phyloP scores from a whole-genome alignment of 2,888 invertebrate species.

The Andrena marginata region DNA sequence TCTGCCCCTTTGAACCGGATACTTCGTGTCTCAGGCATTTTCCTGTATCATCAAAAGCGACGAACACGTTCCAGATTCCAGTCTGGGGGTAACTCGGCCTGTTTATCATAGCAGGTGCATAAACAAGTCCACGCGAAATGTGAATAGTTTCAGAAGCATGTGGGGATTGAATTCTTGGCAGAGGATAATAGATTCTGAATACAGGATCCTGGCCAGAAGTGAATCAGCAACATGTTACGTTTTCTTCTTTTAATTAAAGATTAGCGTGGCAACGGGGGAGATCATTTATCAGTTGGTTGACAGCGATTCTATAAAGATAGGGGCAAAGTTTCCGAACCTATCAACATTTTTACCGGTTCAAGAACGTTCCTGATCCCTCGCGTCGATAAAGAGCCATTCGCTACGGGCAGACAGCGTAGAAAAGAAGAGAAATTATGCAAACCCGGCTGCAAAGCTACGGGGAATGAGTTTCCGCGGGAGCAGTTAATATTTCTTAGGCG shows the following conservation, averaged over 20 bases:
- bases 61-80: not conserved
- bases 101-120: not conserved
- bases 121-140: not conserved
- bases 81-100: not conserved
- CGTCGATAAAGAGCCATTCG: conserved; percentile 11
- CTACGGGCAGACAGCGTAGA: not conserved
- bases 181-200: not conserved
- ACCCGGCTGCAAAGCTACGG: not conserved
- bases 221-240: conserved; percentile 18
- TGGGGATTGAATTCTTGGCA: conserved; percentile 12
- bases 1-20: too few relatives aligned
- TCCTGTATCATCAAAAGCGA: not conserved
- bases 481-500: conserved; percentile 17
- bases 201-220: conserved; percentile 4
- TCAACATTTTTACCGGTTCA: conserved; percentile 23
- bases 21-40: too few relatives aligned
- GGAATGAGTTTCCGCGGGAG: not conserved
- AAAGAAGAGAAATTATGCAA: not conserved
- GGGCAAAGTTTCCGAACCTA: not conserved
- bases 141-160: not conserved
- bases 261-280: not conserved
- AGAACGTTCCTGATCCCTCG: not conserved
- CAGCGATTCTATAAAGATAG: conserved; percentile 23
- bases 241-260: conserved; percentile 18
- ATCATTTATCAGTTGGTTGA: conserved; percentile 22